Evolutionary conservation across 2,797 vertebrate genomes (phyloP).

Genomic region (Brotula barbata): DNA sequence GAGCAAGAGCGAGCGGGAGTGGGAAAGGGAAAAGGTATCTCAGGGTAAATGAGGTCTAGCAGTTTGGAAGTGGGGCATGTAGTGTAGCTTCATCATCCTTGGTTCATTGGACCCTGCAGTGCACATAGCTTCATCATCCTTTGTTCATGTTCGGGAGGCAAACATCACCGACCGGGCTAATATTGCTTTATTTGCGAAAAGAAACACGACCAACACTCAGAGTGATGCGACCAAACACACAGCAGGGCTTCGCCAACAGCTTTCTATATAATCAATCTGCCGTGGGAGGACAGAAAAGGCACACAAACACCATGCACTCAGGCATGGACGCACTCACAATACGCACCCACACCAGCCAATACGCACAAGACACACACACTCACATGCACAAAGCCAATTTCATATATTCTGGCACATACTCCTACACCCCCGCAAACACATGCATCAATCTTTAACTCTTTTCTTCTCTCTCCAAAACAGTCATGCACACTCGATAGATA

Average conservation of each 20-base stretch:
- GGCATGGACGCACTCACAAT: constrained; percentile 28
- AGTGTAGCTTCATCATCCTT: constrained; percentile 58
- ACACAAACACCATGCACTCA: constrained; percentile 31
- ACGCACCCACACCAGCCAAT: constrained; percentile 24
- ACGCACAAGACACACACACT: constrained; percentile 15
- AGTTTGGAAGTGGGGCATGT: constrained; percentile 37
- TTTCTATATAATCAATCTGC: constrained; percentile 66
- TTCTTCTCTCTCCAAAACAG: constrained; percentile 30
- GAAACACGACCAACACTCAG: constrained; percentile 49
- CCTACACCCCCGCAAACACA: constrained; percentile 55
- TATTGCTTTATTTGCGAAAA: constrained; percentile 61
- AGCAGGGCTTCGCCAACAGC: constrained; percentile 44
- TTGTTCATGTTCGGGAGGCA: constrained; percentile 58
- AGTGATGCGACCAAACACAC: constrained; percentile 59
- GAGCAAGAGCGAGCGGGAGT: constrained; percentile 33
- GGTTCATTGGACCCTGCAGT: constrained; percentile 32
- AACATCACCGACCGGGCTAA: constrained; percentile 54
- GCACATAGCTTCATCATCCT: constrained; percentile 60
- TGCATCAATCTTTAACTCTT: constrained; percentile 59
- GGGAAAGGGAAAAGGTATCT: constrained; percentile 52
- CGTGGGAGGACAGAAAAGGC: constrained; percentile 52
- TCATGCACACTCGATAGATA: constrained; percentile 15
- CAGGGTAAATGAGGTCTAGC: constrained; percentile 59
- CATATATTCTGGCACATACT: constrained; percentile 61
- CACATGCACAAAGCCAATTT: constrained; percentile 33